phyloP scores from a whole-genome alignment of 2,113 vertebrate species.

The Montifringilla adamsi region DNA sequence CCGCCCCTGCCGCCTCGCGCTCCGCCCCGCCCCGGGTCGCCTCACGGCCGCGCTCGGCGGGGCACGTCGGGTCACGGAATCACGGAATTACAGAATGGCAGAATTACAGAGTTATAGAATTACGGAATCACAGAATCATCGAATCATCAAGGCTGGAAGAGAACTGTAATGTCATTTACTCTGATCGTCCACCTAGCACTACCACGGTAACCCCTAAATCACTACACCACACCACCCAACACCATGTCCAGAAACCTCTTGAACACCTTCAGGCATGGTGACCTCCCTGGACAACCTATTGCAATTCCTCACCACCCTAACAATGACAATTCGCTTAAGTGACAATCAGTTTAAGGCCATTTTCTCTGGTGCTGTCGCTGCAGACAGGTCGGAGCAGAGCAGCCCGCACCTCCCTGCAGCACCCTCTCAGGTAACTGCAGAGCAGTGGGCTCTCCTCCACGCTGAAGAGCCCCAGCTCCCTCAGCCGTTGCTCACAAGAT shows the following conservation, averaged over 20 bases:
- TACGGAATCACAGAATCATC: not conserved
- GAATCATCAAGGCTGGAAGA: not conserved
- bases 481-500: not conserved
- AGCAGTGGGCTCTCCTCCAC: not conserved
- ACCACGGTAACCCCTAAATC: not conserved
- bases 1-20: not conserved
- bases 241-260: not conserved
- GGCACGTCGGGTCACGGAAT: not conserved
- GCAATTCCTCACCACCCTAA: not conserved
- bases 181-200: not conserved
- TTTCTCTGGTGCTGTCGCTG: not conserved
- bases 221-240: not conserved
- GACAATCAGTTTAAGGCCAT: not conserved
- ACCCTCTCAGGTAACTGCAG: no score
- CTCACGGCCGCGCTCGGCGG: not conserved
- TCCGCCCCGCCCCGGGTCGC: not conserved
- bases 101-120: not conserved
- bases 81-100: accelerated
- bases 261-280: not conserved
- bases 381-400: accelerated
- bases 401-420: not conserved
- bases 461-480: not conserved
- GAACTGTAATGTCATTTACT: not conserved
- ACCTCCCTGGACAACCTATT: not conserved
- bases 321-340: no score